phyloP scores from a whole-genome alignment of 2,797 vertebrate species.

The Sebastes oblongus region DNA sequence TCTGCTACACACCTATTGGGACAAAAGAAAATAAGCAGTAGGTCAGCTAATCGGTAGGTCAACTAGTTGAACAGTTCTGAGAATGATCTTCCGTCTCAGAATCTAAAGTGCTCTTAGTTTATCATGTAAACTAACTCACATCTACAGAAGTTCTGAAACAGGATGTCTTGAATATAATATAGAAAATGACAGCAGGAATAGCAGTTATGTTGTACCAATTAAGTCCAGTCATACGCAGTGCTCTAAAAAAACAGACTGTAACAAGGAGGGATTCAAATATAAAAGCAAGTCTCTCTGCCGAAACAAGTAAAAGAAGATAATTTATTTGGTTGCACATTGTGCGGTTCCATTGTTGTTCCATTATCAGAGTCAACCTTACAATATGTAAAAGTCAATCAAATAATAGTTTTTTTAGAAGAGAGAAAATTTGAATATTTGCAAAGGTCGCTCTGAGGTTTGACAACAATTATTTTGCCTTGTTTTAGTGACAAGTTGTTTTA shows the following conservation, averaged over 20 bases:
- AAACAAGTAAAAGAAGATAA: not conserved
- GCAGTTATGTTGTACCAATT: not conserved
- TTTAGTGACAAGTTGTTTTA: not conserved
- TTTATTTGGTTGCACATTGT: not conserved
- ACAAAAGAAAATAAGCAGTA: not conserved
- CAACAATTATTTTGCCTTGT: not conserved
- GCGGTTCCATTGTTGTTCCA: not conserved
- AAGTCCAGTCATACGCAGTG: not conserved
- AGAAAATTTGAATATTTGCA: not conserved
- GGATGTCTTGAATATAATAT: not conserved
- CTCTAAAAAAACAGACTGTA: not conserved
- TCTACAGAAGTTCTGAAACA: not conserved
- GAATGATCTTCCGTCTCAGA: not conserved
- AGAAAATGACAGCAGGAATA: not conserved
- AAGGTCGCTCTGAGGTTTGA: not conserved
- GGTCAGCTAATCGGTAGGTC: not conserved
- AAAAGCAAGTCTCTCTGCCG: not conserved
- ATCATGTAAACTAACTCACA: not conserved
- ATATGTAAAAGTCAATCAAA: not conserved
- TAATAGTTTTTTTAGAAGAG: not conserved
- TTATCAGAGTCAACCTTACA: not conserved
- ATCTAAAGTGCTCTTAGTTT: not conserved
- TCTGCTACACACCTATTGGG: slow-evolving; percentile 60
- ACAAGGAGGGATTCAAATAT: not conserved
- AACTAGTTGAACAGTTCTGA: not conserved